Percentiles rank a stretch among this genome's conserved stretches.
Conservation (phyloP, 2,797 vertebrate species). For the Artibeus lituratus region DNA sequence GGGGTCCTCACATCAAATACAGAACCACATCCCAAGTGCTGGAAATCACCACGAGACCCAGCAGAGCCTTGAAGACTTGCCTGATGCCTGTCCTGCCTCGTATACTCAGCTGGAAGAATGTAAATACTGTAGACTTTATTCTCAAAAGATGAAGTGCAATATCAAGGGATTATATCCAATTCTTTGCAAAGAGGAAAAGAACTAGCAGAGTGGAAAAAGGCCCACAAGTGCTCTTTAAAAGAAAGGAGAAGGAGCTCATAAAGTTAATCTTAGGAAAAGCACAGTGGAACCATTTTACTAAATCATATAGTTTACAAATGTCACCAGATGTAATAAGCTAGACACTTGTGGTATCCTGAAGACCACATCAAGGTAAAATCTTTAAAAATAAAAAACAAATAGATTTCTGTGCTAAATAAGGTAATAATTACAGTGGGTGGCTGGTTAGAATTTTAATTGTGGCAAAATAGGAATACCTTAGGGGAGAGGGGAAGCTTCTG, state of each 20-base stretch:
- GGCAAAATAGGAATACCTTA: conserved; percentile 70
- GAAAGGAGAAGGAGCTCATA: background rate
- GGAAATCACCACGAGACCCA: background rate
- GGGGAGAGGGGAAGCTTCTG: background rate
- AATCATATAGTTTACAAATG: conserved; percentile 15
- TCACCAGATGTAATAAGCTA: conserved; percentile 33
- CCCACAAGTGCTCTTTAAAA: background rate
- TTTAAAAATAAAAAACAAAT: conserved; percentile 62
- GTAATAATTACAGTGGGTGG: conserved; percentile 68
- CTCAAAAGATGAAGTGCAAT: background rate
- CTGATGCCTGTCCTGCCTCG: background rate
- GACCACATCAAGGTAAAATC: conserved; percentile 33
- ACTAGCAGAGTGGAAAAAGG: background rate
- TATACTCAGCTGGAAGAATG: background rate
- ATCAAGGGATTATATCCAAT: background rate
- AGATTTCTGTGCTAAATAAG: conserved; percentile 60
- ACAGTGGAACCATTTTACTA: background rate
- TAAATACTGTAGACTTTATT: background rate
- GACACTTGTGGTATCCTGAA: conserved; percentile 69
- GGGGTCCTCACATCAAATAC: background rate
- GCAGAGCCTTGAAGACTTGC: background rate
- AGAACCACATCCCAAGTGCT: background rate
- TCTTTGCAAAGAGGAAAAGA: background rate
- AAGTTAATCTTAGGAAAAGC: conserved; percentile 12
- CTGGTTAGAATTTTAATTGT: conserved; percentile 71